Conservation (phyloP, 2,797 vertebrate genomes). For the Prunella strophiata region DNA sequence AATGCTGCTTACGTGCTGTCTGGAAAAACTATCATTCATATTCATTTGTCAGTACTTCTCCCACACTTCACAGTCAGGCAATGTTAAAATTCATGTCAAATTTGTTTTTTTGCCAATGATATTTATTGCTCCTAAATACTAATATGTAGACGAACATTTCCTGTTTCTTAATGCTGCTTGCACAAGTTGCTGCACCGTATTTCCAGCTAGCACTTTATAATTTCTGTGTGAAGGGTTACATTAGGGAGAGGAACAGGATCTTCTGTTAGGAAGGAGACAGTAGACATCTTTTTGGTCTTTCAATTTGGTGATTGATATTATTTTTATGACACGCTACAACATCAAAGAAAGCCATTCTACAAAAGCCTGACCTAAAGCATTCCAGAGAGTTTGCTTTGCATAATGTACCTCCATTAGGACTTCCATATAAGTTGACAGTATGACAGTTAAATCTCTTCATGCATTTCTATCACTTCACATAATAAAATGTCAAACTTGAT, state of each 20-base stretch:
- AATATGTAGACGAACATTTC: background rate
- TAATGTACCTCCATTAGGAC: slow-evolving; percentile 8
- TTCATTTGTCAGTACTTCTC: slow-evolving; percentile 19
- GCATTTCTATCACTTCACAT: background rate
- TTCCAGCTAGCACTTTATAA: background rate
- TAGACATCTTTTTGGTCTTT: background rate
- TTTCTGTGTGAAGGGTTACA: background rate
- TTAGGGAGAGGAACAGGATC: background rate
- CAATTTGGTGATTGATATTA: background rate
- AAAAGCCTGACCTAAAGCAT: background rate
- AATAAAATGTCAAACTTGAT: background rate
- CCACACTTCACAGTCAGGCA: background rate
- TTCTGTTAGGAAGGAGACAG: background rate
- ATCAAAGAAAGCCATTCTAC: background rate
- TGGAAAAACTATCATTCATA: slow-evolving; percentile 17
- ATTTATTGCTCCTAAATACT: slow-evolving; percentile 39
- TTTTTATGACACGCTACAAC: background rate
- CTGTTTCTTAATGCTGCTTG: background rate
- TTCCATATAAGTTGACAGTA: slow-evolving; percentile 5
- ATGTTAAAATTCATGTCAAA: slow-evolving; percentile 28
- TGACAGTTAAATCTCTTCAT: slow-evolving; percentile 25
- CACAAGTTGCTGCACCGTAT: background rate
- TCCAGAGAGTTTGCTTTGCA: background rate
- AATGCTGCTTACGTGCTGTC: background rate
- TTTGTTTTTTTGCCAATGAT: background rate